Base-by-base conservation (phyloP, 2,888 invertebrate species). In the Trachelus tabidus region DNA sequence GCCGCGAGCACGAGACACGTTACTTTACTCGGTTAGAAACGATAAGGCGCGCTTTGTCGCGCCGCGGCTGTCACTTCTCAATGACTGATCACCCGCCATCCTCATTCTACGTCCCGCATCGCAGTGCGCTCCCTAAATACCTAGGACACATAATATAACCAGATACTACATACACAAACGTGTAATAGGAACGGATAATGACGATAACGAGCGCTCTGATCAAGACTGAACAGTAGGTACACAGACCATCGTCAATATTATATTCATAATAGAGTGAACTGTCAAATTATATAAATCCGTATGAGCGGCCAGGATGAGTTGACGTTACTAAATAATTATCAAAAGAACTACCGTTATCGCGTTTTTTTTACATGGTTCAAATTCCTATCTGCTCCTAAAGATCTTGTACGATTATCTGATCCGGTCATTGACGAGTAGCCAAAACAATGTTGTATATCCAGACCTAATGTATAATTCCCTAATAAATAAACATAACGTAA, bases 11-110 rank as follows among this genome's bases (percentile, higher is more conserved):
- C 74, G 68, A 73, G 71, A 31, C 31, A 31, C 71, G 71, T 71
- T 71, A 71, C 34, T 71, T 34, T 31, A 71, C 71, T 31, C 71
- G 31, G 12, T 15, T 31, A 15, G 34, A 34, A 73, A 81, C 80
- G 84, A 85, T 85, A 86, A 85, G 84, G 80, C 83, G 75, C 78
- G 85, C 82, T 83, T 85, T 81, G 81, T 81, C 81, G 82, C 78
- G 75, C 76, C 76, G 78, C 76, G 76, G 73, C 83, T 80, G 82
- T 84, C 83, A 81, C 75, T 81, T 81, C 79, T 78, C 83, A 82
- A 83, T 86, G 86, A 86, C 80, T 81, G 86, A 87, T 87, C 84
- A 82, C 83, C 82, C 80, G 79, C 79, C 81, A 75, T 80, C 82
- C 79, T 76, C 80, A 79, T 81, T 81, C 82, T 82, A 31, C 31